These are phyloP conservation scores for Aptenodytes forsteri DNA, from an alignment of 2,113 vertebrate genomes.

Conservation along the genomic window DNA sequence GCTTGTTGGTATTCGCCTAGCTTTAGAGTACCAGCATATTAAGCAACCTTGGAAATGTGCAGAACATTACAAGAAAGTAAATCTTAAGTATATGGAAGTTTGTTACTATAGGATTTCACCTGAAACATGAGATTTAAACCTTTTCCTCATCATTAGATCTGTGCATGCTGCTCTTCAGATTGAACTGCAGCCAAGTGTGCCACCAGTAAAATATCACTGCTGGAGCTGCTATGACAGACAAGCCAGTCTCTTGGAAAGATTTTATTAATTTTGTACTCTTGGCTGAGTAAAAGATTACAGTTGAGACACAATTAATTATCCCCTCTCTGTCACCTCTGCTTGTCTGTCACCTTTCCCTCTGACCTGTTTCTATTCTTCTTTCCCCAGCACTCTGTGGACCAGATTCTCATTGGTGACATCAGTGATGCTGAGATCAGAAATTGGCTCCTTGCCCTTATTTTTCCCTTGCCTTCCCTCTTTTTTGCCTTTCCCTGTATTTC, in stretches of 20 bases:
- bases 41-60: neutral
- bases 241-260: neutral
- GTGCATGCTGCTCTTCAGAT: neutral
- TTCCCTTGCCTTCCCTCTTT: neutral
- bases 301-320: conserved; percentile 38
- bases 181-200: neutral
- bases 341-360: conserved; percentile 30
- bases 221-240: neutral
- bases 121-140: neutral
- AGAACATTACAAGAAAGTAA: neutral
- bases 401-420: conserved; percentile 30
- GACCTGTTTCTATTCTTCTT: conserved; percentile 2
- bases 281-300: neutral
- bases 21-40: neutral
- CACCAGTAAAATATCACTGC: neutral
- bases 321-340: neutral
- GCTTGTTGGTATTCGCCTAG: neutral
- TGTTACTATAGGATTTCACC: neutral
- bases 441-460: conserved; percentile 37
- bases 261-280: conserved; percentile 1
- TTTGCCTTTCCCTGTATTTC: neutral
- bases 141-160: neutral
- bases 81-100: neutral
- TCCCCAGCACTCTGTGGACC: neutral
- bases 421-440: conserved; percentile 58